Conservation (phyloP, 2,888 invertebrate species). For the Capitulum mitella region DNA sequence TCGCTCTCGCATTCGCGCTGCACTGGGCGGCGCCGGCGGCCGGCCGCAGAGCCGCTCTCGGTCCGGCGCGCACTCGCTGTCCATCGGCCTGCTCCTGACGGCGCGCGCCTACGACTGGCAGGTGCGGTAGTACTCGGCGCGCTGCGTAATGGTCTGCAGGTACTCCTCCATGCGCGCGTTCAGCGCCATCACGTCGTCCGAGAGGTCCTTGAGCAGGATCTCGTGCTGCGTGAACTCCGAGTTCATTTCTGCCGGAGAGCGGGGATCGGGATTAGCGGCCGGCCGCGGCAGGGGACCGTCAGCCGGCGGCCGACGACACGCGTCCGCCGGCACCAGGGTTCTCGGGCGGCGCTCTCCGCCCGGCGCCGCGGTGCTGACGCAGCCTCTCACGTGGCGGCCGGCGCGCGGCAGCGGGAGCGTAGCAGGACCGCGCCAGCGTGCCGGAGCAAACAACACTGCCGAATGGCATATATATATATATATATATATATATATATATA, state of each 20-base stretch:
- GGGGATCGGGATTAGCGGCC: too few relatives aligned
- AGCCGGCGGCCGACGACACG: too few relatives aligned
- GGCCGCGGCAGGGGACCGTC: too few relatives aligned
- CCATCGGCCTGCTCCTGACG: neutral
- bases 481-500: too few relatives aligned
- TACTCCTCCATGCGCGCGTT: slow-evolving; percentile 57
- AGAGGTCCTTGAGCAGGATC: slow-evolving; percentile 53
- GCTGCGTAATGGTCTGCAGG: slow-evolving; percentile 53
- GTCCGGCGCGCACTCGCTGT: neutral
- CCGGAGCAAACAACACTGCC: too few relatives aligned
- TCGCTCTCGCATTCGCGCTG: neutral
- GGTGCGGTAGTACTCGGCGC: slow-evolving; percentile 56
- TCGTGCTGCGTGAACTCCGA: slow-evolving; percentile 60
- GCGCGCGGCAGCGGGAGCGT: too few relatives aligned
- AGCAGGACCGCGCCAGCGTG: too few relatives aligned
- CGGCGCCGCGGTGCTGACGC: too few relatives aligned
- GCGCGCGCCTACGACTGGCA: slow-evolving; percentile 43
- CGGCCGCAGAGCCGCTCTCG: neutral
- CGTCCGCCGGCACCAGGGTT: too few relatives aligned
- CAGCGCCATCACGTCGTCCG: slow-evolving; percentile 54
- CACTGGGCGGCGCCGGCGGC: neutral
- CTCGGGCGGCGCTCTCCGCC: too few relatives aligned
- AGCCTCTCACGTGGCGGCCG: too few relatives aligned
- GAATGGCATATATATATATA: too few relatives aligned
- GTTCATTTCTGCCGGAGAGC: slow-evolving; percentile 51